These are phyloP conservation scores for Rhinolophus sinicus DNA, from an alignment of 2,113 vertebrate species.

Conservation along the genomic window DNA sequence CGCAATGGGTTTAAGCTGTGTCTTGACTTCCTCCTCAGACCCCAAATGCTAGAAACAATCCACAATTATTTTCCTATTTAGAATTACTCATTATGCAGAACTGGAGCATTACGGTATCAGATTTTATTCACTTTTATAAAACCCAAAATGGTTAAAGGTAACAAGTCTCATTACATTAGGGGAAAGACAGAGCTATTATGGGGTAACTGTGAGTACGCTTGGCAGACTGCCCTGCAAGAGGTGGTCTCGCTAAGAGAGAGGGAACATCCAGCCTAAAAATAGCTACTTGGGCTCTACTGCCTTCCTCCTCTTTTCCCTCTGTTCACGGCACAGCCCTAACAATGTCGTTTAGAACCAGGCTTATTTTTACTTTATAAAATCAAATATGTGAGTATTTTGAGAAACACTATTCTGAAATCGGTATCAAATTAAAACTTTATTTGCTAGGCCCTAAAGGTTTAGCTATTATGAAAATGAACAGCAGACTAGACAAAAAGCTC, in stretches of 20 bases:
- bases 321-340: background rate
- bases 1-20: background rate
- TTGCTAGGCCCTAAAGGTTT: background rate
- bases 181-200: background rate
- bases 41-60: background rate
- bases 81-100: background rate
- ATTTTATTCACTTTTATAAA: background rate
- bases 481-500: background rate
- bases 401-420: conserved; percentile 21
- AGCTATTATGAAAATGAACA: background rate
- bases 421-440: background rate
- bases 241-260: background rate
- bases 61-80: background rate
- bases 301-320: background rate
- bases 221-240: background rate
- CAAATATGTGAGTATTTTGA: background rate
- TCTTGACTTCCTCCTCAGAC: background rate
- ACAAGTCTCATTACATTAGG: background rate
- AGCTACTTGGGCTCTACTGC: background rate
- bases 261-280: background rate
- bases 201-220: too few relatives aligned
- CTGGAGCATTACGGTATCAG: background rate
- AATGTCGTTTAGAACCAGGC: background rate
- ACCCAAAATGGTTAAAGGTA: background rate
- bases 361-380: conserved; percentile 6